Base-by-base conservation (phyloP, 37 sponge, comb jelly and placozoan species). In the Halisarca cf. caerulea region DNA sequence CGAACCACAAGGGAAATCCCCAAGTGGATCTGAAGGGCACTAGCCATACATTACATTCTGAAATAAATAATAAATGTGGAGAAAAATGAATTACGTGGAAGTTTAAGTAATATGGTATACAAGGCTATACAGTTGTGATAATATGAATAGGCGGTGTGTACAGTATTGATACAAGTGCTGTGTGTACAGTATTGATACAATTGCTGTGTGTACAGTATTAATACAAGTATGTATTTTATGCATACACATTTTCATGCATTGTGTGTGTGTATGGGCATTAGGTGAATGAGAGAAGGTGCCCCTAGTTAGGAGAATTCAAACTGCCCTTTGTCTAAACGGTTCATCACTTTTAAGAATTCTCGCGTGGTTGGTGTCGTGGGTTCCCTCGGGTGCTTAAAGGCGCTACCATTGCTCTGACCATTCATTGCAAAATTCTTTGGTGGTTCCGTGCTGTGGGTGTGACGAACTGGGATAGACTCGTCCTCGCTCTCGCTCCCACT, bases 401-500 rank as follows among this genome's bases (percentile, higher is more conserved):
- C n/a, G 42, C 43, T 24, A 2, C 77, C 77, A 44, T 74, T 74
- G 77, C 38, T 32, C 2, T 43, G 42, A 0, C 77, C 77, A 6
- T 74, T 37, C 7, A 43, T 2, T 1, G 24, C 25, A 25, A 20
- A 20, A 41, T 18, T 40, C 25, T 44, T 39, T 21, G 42, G 8
- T 11, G 41, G 77, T 14, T 11, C 51, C 11, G 6, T 6, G 9
- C 9, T 11, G n/a, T n/a, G n/a, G 6, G 51, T 14, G 32, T 35
- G 72, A 2, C 40, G 35, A 20, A 1, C 15, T 20, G 39, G 77
- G n/a, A 36, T 21, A 15, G 15, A 20, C 24, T 74, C 77, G 1
- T 74, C 77, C 9, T 74, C 77, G 45, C 77, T 74, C 2, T 74
- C 77, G 23, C 45, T 44, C 2, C 35, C 38, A 38, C 80, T 80